These are phyloP conservation scores for Anarsia innoxiella DNA, from an alignment of 2,888 invertebrate species.

Conservation along the genomic window DNA sequence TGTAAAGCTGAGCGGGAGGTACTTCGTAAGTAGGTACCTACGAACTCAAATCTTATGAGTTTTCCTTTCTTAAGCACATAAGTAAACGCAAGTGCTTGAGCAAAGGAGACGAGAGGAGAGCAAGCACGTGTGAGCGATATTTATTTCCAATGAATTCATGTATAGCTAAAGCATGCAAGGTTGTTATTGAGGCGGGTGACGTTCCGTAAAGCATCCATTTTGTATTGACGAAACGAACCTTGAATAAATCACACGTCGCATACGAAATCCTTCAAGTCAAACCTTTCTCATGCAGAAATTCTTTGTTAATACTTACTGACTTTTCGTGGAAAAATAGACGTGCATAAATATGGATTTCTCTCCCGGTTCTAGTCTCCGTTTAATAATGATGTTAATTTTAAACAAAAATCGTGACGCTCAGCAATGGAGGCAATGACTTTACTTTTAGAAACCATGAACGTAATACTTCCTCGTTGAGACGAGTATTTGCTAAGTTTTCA, in stretches of 20 bases:
- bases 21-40: constrained; percentile 19
- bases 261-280: too few relatives aligned
- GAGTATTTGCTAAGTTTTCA: too few relatives aligned
- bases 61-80: background rate
- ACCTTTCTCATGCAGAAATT: too few relatives aligned
- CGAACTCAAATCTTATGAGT: constrained; percentile 16
- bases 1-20: background rate
- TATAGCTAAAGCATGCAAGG: background rate
- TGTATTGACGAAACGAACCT: constrained; percentile 2
- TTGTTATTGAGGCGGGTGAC: background rate
- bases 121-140: constrained; percentile 3
- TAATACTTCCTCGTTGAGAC: too few relatives aligned
- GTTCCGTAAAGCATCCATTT: constrained; percentile 2
- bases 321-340: too few relatives aligned
- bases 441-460: too few relatives aligned
- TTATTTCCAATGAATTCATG: constrained; percentile 4
- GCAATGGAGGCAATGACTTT: constrained; percentile 11
- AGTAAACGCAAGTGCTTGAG: background rate
- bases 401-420: background rate
- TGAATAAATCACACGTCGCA: constrained; percentile 1
- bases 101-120: background rate
- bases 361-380: too few relatives aligned
- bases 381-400: constrained; percentile 1
- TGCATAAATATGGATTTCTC: too few relatives aligned
- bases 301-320: too few relatives aligned